These are phyloP conservation scores for Platycercus adscitus DNA, from an alignment of 2,113 vertebrate species.

Conservation along the genomic window DNA sequence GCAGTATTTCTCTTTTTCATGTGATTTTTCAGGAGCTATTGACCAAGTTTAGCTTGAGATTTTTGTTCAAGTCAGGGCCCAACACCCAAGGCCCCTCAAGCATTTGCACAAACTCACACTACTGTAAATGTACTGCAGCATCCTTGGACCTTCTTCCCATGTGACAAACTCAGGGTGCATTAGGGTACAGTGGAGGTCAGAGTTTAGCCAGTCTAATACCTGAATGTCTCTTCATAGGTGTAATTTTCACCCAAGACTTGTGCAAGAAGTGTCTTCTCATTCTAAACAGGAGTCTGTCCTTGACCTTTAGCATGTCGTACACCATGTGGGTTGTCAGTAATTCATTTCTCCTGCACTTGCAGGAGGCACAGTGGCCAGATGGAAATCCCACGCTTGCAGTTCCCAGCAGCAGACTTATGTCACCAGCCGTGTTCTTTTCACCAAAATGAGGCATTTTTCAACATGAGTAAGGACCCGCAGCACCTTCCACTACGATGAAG, in stretches of 20 bases:
- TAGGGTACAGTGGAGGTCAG: not conserved
- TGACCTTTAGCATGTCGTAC: not conserved
- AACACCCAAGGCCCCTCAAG: not conserved
- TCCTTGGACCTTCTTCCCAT: not conserved
- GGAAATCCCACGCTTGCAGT: constrained; percentile 10
- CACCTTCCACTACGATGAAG: constrained; percentile 15
- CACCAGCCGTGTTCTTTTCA: constrained; percentile 18
- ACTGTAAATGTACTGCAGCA: not conserved
- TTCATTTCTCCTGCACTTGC: not conserved
- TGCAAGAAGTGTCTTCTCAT: not conserved
- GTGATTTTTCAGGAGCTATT: not conserved
- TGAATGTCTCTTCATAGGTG: not conserved
- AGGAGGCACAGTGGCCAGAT: not conserved
- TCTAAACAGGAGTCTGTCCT: not conserved
- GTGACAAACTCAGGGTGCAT: not conserved
- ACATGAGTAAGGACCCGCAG: not conserved
- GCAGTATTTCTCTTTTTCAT: not conserved
- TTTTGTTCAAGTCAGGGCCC: fast-evolving
- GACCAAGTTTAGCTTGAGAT: not conserved
- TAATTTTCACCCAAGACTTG: not conserved
- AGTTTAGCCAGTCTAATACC: not conserved
- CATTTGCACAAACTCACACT: not conserved
- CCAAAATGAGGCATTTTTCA: not conserved
- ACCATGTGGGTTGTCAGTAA: not conserved
- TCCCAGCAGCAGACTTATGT: not conserved